These are phyloP conservation scores for Thalassaphorura encarpata DNA, from an alignment of 1,140 invertebrate genomes.

Conservation along the genomic window DNA sequence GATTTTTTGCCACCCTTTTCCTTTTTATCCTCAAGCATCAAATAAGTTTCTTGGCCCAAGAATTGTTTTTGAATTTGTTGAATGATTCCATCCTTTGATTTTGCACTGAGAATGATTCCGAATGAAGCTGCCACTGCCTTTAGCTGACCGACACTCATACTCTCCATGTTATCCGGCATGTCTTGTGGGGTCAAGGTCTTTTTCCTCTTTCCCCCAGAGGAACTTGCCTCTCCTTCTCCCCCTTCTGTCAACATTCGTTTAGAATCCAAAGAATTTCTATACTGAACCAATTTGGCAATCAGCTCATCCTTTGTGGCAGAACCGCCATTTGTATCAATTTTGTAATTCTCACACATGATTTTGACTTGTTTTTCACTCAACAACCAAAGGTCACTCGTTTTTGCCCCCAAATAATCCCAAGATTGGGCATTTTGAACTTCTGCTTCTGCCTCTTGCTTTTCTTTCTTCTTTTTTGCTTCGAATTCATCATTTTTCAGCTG, in stretches of 20 bases:
- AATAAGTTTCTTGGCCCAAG: conserved; percentile 4
- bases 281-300: conserved; percentile 1
- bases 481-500: conserved; percentile 1
- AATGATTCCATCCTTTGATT: conserved; percentile 13
- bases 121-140: conserved; percentile 8
- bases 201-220: not conserved
- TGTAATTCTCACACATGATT: conserved; percentile 9
- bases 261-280: conserved; percentile 11
- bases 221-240: not conserved
- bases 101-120: conserved; percentile 6
- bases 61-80: conserved; percentile 8
- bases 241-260: conserved; percentile 9
- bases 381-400: conserved; percentile 11
- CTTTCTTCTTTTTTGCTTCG: conserved; percentile 1
- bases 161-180: conserved; percentile 16
- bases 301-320: conserved; percentile 13
- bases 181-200: conserved; percentile 7
- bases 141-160: conserved; percentile 12
- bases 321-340: not conserved
- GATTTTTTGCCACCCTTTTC: conserved; percentile 3
- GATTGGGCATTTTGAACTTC: conserved; percentile 11
- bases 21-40: conserved; percentile 5
- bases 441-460: not conserved
- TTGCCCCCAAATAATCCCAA: conserved; percentile 14
- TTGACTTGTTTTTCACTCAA: conserved; percentile 10